These are phyloP conservation scores for Eriosoma lanigerum DNA, from an alignment of 1,140 invertebrate genomes.

Conservation along the genomic window DNA sequence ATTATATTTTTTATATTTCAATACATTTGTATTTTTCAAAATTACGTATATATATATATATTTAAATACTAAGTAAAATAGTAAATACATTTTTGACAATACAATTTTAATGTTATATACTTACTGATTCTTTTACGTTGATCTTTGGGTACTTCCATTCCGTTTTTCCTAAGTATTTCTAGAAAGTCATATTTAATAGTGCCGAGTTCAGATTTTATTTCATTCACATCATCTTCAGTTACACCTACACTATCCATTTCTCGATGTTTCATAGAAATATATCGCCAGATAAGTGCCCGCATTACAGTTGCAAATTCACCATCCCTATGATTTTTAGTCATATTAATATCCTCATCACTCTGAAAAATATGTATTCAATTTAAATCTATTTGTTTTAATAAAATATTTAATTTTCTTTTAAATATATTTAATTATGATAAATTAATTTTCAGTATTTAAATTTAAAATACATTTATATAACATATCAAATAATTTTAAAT, in stretches of 20 bases:
- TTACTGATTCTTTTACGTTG: slow-evolving; percentile 27
- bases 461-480: too few species aligned
- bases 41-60: too few species aligned
- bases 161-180: slow-evolving; percentile 67
- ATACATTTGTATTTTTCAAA: too few species aligned
- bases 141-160: slow-evolving; percentile 32
- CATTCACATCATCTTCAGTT: slow-evolving; percentile 89
- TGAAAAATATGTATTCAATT: neutral
- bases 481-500: too few species aligned
- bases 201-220: slow-evolving; percentile 86
- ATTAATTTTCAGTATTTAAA: too few species aligned
- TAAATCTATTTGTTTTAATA: too few species aligned
- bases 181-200: slow-evolving; percentile 79
- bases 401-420: too few species aligned
- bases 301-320: slow-evolving; percentile 75
- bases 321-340: slow-evolving; percentile 63
- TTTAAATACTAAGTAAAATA: too few species aligned
- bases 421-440: too few species aligned
- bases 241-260: slow-evolving; percentile 75
- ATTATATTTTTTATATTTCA: too few species aligned
- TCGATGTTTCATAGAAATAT: slow-evolving; percentile 76
- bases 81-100: too few species aligned
- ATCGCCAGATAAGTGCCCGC: slow-evolving; percentile 80
- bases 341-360: slow-evolving; percentile 53
- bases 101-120: neutral